A percentile compares a stretch with the other conserved stretches of the same genome.
phyloP scores from a whole-genome alignment of 2,113 vertebrate genomes.

The Tetraodon nigroviridis region DNA sequence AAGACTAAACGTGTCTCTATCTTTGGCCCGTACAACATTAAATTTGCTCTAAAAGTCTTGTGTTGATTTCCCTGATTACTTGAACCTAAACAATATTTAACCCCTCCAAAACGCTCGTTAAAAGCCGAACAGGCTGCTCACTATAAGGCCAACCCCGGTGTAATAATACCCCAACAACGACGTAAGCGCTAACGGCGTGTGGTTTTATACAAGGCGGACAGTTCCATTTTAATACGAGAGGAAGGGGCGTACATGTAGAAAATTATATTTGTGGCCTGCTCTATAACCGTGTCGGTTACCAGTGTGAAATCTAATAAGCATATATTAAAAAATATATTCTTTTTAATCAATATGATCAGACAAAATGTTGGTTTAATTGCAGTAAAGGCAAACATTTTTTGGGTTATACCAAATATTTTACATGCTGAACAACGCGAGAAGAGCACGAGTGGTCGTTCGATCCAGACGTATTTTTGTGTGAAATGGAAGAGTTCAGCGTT shows the following conservation, averaged over 20 bases:
- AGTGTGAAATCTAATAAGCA: too few relatives aligned
- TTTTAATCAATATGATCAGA: background rate
- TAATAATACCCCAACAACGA: constrained; percentile 42
- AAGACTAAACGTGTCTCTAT: constrained; percentile 28
- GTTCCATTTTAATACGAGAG: constrained; percentile 24
- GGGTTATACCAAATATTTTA: constrained; percentile 27
- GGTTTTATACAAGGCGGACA: constrained; percentile 12
- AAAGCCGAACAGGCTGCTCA: constrained; percentile 20
- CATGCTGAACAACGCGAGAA: constrained; percentile 44
- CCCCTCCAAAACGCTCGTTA: constrained; percentile 7
- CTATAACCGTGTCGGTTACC: background rate
- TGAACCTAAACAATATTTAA: constrained; percentile 1
- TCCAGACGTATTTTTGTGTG: background rate
- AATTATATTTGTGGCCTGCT: background rate
- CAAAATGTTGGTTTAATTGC: fast-evolving
- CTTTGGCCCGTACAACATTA: constrained; percentile 14
- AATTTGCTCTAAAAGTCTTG: constrained; percentile 8
- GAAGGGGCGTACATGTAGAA: background rate
- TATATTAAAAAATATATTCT: background rate
- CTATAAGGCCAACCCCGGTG: background rate
- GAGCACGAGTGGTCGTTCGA: background rate
- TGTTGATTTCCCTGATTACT: constrained; percentile 9
- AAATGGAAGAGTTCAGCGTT: background rate
- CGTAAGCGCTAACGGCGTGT: constrained; percentile 30
- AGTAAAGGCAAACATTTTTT: background rate